These are phyloP conservation scores for Rhyacophila evoluta DNA, from an alignment of 2,888 invertebrate genomes.

Conservation along the genomic window DNA sequence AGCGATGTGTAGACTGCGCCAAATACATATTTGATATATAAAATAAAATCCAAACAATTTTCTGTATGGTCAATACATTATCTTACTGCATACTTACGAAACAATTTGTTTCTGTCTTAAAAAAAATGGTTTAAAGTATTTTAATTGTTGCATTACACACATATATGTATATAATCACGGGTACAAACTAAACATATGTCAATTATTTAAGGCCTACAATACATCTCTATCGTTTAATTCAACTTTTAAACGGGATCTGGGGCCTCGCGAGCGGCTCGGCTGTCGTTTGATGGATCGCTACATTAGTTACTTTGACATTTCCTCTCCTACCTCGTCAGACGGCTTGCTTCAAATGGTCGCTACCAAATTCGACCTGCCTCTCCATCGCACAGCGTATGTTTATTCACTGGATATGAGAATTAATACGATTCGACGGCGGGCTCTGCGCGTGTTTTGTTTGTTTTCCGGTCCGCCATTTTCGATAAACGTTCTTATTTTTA, in stretches of 20 bases:
- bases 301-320: constrained; percentile 40
- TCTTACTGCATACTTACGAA: too few relatives aligned
- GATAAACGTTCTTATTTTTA: background rate
- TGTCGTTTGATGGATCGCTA: constrained; percentile 34
- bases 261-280: background rate
- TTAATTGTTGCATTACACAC: background rate
- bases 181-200: background rate
- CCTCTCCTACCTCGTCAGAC: constrained; percentile 35
- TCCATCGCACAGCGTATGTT: background rate
- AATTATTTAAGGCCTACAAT: background rate
- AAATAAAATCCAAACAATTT: too few relatives aligned
- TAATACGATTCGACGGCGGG: background rate
- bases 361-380: constrained; percentile 21
- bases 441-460: background rate
- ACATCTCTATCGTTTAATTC: constrained; percentile 11
- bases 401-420: constrained; percentile 10
- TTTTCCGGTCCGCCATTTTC: background rate
- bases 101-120: too few relatives aligned
- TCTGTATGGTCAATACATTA: too few relatives aligned
- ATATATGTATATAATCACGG: background rate
- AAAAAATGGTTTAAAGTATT: background rate
- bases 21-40: too few relatives aligned
- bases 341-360: constrained; percentile 1
- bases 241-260: background rate
- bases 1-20: too few relatives aligned